Evolutionary conservation across 92 coral and sea anemone genomes (phyloP).

Genomic region (Bergia puertoricense): DNA sequence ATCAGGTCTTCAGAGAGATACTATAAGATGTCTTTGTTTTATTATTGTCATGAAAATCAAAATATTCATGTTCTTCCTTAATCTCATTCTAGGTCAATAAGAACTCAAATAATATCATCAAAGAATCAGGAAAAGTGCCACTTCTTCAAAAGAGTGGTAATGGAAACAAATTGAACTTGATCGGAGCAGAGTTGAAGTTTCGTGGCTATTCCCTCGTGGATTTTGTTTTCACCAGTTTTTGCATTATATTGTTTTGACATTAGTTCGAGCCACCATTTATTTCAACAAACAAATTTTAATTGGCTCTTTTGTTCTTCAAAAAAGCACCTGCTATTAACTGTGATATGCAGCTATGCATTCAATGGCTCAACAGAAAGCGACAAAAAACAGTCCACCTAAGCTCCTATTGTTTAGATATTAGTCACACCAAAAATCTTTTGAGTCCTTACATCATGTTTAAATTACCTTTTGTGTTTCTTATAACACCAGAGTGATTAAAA

Average conservation of each 20-base stretch:
- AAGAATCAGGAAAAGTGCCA: neutral
- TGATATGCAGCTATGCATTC: neutral
- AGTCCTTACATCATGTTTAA: neutral
- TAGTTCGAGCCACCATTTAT: neutral
- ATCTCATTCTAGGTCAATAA: neutral
- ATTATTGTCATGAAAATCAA: neutral
- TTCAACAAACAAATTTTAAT: slow-evolving; percentile 17
- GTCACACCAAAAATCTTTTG: slow-evolving; percentile 12
- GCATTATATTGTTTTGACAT: slow-evolving; percentile 10
- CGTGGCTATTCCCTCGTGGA: neutral
- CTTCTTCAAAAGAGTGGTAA: neutral
- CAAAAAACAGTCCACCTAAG: neutral
- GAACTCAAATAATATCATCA: no score
- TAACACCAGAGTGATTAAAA: neutral
- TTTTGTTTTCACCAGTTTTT: neutral
- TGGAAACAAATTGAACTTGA: neutral
- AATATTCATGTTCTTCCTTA: no score
- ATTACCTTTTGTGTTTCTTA: neutral
- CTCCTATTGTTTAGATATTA: neutral
- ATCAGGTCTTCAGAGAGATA: neutral
- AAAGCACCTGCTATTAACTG: slow-evolving; percentile 18
- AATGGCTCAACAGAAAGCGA: neutral
- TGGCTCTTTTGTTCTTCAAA: slow-evolving; percentile 2
- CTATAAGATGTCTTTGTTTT: neutral
- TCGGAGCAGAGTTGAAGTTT: neutral